These are phyloP conservation scores for Caerostris extrusa DNA, from an alignment of 1,140 invertebrate genomes.

Conservation along the genomic window DNA sequence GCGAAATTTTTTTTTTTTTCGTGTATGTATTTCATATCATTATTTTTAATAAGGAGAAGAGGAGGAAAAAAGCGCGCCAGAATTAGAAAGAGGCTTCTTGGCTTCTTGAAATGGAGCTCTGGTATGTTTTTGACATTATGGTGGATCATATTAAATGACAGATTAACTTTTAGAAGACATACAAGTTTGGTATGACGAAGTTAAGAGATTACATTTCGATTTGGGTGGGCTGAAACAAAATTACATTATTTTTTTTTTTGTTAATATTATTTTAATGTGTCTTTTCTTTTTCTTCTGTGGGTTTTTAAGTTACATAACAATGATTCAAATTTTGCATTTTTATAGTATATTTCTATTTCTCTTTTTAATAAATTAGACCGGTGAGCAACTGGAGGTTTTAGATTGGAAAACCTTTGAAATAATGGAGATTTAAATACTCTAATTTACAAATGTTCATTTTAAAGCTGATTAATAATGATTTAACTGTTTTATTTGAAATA, in stretches of 20 bases:
- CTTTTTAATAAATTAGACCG: too few species aligned
- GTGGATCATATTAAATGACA: background rate
- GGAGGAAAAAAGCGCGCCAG: background rate
- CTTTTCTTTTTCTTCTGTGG: background rate
- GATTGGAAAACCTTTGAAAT: too few species aligned
- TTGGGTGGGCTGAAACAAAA: background rate
- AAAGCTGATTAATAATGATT: too few species aligned
- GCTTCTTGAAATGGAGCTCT: background rate
- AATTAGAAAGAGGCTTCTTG: background rate
- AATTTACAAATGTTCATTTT: too few species aligned
- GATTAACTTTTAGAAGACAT: slow-evolving; percentile 1
- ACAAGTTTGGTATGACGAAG: background rate
- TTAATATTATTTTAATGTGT: background rate
- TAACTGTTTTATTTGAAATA: too few species aligned
- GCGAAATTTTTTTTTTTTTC: background rate
- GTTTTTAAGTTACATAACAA: background rate
- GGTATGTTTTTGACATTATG: background rate
- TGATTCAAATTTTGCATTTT: too few species aligned
- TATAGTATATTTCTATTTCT: too few species aligned
- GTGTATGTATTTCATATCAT: background rate
- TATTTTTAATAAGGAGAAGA: background rate
- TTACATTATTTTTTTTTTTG: background rate
- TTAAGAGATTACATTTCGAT: background rate
- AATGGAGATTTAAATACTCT: too few species aligned
- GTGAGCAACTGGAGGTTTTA: too few species aligned